A percentile compares a stretch with the other conserved stretches of the same genome.
phyloP scores from a whole-genome alignment of 2,888 invertebrate species.

The Tipula confusa region DNA sequence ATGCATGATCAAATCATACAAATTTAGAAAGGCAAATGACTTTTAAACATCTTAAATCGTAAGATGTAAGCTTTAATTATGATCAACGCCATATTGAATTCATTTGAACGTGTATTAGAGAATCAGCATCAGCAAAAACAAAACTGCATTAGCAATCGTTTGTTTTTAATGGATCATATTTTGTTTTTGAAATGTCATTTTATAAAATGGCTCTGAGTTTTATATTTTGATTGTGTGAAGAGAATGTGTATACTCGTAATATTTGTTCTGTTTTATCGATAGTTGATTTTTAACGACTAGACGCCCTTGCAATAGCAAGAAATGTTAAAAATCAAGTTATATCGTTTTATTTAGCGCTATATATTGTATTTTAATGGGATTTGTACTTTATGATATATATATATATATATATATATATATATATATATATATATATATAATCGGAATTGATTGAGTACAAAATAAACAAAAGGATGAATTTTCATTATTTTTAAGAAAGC shows the following conservation, averaged over 20 bases:
- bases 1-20: background rate
- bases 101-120: background rate
- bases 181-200: background rate
- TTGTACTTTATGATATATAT: too few relatives aligned
- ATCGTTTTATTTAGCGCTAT: background rate
- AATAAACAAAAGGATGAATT: background rate
- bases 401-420: too few relatives aligned
- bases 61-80: background rate
- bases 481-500: background rate
- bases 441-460: background rate
- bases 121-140: background rate
- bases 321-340: conserved; percentile 12
- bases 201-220: background rate
- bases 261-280: background rate
- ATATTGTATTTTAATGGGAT: too few relatives aligned
- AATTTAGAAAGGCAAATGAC: conserved; percentile 12
- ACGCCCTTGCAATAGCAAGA: background rate
- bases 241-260: background rate
- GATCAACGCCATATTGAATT: background rate
- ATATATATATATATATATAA: background rate
- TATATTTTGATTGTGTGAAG: background rate
- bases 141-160: background rate
- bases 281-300: conserved; percentile 9
- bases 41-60: background rate
- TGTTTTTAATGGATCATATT: background rate